Evolutionary conservation across 2,797 vertebrate species (phyloP).

Genomic region (Echiichthys vipera): DNA sequence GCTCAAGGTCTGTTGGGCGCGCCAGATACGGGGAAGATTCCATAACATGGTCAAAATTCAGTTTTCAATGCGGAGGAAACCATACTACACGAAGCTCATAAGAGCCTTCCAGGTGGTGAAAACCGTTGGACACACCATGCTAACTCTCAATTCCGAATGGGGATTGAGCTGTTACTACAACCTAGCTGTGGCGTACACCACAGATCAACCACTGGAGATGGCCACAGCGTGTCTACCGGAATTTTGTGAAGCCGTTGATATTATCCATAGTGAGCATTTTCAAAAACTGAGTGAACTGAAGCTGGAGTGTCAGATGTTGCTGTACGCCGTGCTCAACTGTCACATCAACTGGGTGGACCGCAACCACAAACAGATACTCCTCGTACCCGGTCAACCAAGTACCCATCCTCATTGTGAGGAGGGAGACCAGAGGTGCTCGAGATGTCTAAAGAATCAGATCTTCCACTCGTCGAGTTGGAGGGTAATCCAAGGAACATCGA

Average conservation of each 20-base stretch:
- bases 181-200: conserved; percentile 5
- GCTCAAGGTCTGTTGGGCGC: too few species aligned
- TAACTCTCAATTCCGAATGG: conserved; percentile 5
- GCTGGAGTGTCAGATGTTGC: background rate
- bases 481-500: conserved; percentile 43
- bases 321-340: conserved; percentile 20
- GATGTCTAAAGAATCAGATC: conserved; percentile 43
- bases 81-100: conserved; percentile 4
- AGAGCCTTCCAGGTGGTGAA: conserved; percentile 32
- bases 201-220: background rate
- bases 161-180: conserved; percentile 26
- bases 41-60: background rate
- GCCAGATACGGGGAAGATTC: background rate
- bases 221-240: background rate
- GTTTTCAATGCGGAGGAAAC: fast-evolving
- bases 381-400: background rate
- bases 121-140: background rate
- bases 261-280: background rate
- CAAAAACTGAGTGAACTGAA: background rate
- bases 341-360: conserved; percentile 31
- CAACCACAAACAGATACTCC: conserved; percentile 24
- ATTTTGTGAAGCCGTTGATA: fast-evolving
- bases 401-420: fast-evolving
- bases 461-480: conserved; percentile 33
- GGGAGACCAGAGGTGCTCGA: conserved; percentile 30